Evolutionary conservation across 2,888 invertebrate genomes (phyloP).

Genomic region (Pristionchus japonicus): DNA sequence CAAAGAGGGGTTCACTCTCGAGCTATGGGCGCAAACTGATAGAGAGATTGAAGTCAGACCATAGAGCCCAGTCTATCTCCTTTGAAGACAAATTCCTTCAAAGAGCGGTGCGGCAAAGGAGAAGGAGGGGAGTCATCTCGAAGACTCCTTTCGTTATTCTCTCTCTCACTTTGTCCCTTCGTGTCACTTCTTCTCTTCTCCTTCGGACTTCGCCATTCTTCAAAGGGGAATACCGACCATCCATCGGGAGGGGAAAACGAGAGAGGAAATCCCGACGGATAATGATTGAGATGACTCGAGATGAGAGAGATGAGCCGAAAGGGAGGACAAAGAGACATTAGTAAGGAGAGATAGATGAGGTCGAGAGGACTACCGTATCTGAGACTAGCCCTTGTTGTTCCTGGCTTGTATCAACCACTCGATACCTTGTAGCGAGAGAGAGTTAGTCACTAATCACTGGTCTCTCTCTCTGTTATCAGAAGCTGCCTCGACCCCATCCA

Average conservation of each 20-base stretch:
- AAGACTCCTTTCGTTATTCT: neutral
- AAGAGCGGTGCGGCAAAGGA: neutral
- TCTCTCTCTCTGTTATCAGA: constrained; percentile 23
- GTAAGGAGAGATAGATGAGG: constrained; percentile 6
- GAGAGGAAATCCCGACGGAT: constrained; percentile 18
- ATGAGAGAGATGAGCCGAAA: neutral
- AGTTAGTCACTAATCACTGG: neutral
- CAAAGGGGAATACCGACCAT: neutral
- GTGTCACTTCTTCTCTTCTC: neutral
- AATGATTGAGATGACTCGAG: constrained; percentile 27
- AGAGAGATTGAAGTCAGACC: neutral
- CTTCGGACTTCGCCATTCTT: neutral
- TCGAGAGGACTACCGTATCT: constrained; percentile 11
- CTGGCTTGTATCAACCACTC: constrained; percentile 17
- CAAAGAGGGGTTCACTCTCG: no score
- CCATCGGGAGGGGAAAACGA: neutral
- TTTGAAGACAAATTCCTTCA: neutral
- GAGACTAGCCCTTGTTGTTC: neutral
- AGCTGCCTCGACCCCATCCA: constrained; percentile 19
- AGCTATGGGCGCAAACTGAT: no score
- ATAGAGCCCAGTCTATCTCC: neutral
- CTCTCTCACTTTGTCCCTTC: neutral
- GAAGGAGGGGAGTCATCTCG: neutral
- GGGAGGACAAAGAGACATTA: neutral
- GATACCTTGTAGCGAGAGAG: neutral